Evolutionary conservation across 1,140 invertebrate genomes (phyloP), one percentile per base, ranked within the genome.

Genomic region (Sesamia nonagrioides): DNA sequence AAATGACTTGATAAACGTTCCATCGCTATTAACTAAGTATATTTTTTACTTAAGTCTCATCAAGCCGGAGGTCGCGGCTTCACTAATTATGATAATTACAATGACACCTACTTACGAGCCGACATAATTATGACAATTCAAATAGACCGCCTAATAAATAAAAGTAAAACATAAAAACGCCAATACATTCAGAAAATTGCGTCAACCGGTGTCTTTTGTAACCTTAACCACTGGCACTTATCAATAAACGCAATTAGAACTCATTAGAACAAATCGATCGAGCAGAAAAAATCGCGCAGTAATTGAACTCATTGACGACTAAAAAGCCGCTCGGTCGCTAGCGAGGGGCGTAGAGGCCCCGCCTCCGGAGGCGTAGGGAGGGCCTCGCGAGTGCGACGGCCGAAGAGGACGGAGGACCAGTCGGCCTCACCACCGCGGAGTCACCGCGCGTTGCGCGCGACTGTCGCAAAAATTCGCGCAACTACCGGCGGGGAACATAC

Each of bases 331-430:
- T 75, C 69, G 83, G 82, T 82, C 78, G 80, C 82, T 81, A 83
- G 84, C 81, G 33, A 77, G 84, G 89, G 91, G 91, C 89, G 90
- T 18, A 48, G 83, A 63, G 76, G 83, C 88, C 80, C 87, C 88
- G 91, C 92, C 88, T 88, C 54, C 13, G 81, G 86, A 89, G 92
- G 91, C 91, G 91, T 91, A 85, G 90, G 91, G 93, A 93, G 92
- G 90, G 84, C 84, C 89, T 72, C 82, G 68, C 77, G 81, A 77
- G 73, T 68, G 77, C 78, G 50, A 33, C 77, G 61, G 11, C 79
- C 80, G 85, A 89, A 87, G 90, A 92, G 91, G 89, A 81, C 85
- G 88, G 89, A 90, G 90, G 86, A 86, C 89, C 92, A 94, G 93
- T 94, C 88, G 90, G 86, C 82, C 75, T 89, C 80, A 83, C 87